Percentiles rank a stretch among this genome's conserved stretches.
phyloP scores from a whole-genome alignment of 2,113 vertebrate species.

The Alethe diademata region DNA sequence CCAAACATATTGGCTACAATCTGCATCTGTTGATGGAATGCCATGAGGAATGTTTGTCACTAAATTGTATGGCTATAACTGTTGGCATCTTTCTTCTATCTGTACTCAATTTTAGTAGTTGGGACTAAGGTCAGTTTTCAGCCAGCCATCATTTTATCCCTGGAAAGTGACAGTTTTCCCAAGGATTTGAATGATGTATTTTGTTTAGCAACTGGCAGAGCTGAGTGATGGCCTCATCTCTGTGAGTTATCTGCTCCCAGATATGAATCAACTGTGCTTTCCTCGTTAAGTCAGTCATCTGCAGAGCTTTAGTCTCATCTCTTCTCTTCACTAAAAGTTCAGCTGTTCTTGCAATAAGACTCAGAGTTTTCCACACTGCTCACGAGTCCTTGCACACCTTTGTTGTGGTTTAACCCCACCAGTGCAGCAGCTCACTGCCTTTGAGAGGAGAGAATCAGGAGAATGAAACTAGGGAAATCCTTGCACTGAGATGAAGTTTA shows the following conservation, averaged over 20 bases:
- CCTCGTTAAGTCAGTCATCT: not conserved
- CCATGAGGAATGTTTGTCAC: not conserved
- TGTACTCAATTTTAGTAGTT: not conserved
- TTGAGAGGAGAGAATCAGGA: not conserved
- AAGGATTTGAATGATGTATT: not conserved
- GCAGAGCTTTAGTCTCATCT: not conserved
- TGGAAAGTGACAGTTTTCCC: not conserved
- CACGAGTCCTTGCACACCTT: not conserved
- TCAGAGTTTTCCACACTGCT: not conserved
- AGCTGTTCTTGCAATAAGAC: not conserved
- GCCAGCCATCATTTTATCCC: not conserved
- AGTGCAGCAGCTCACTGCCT: not conserved
- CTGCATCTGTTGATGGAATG: not conserved
- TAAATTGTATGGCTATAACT: not conserved
- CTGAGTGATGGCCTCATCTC: not conserved
- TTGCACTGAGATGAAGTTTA: not conserved
- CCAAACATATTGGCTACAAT: not conserved
- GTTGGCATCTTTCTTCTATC: not conserved
- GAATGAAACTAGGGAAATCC: not conserved
- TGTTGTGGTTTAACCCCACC: not conserved
- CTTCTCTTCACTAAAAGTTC: not conserved
- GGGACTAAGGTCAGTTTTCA: not conserved
- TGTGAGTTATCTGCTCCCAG: not conserved
- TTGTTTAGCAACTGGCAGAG: not conserved
- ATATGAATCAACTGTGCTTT: not conserved